Evolutionary conservation across 2,888 invertebrate genomes (phyloP).

Genomic region (Apotomis capreana): DNA sequence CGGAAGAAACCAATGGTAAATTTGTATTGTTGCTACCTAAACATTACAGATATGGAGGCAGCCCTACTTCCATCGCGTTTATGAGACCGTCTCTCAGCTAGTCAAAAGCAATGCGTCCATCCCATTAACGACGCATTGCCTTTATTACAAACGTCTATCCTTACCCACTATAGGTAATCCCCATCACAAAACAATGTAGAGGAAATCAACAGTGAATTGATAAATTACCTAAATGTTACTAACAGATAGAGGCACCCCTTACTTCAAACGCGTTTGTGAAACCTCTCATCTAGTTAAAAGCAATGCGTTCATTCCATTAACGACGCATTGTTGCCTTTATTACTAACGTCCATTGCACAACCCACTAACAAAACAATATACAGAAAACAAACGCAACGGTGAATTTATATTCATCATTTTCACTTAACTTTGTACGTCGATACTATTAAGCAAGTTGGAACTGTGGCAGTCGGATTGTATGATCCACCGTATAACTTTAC

Average conservation of each 20-base stretch:
- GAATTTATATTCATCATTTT: not conserved
- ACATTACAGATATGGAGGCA: too few relatives aligned
- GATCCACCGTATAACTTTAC: too few relatives aligned
- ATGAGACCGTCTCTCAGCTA: constrained; percentile 16
- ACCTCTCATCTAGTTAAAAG: constrained; percentile 33
- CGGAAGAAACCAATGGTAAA: not conserved
- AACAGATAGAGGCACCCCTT: too few relatives aligned
- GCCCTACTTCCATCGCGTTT: not conserved
- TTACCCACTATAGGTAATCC: not conserved
- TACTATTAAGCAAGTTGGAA: too few relatives aligned
- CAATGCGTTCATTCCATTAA: constrained; percentile 25
- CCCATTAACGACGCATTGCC: constrained; percentile 21
- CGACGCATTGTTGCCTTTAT: constrained; percentile 6
- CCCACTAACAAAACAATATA: not conserved
- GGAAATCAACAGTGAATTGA: too few relatives aligned
- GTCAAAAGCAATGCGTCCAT: constrained; percentile 30
- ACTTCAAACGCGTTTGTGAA: not conserved
- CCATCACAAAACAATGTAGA: not conserved
- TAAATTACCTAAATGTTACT: too few relatives aligned
- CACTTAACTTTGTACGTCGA: too few relatives aligned
- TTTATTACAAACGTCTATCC: constrained; percentile 9
- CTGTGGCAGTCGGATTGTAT: too few relatives aligned
- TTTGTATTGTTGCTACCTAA: not conserved
- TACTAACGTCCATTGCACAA: constrained; percentile 8
- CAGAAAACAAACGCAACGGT: not conserved